Evolutionary conservation across 2,113 vertebrate species (phyloP), one percentile per base, ranked within the genome.

Genomic region (Sterrhoptilus dennistouni): DNA sequence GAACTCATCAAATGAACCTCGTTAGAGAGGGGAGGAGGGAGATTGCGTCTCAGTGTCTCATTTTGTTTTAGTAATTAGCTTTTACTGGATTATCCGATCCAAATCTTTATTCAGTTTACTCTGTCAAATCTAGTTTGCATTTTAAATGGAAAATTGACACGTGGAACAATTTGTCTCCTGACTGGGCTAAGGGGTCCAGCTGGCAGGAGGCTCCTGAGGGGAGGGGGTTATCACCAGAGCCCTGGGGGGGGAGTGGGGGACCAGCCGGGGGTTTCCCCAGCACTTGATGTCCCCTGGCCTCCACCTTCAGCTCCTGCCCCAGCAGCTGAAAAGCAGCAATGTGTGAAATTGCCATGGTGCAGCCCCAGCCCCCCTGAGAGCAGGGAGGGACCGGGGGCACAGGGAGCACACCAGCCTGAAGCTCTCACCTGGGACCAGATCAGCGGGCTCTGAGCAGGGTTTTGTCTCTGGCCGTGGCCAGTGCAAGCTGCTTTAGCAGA

Each of bases 61-160:
- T 97, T 98, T 97, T 98, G 96, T 97, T 97, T 97, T 92, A 95
- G 93, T 98, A 98, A 98, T 98, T 98, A 98, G 98, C 98, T 98
- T 98, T 98, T 97, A 98, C 98, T 98, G 98, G 98, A 98, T 98
- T 98, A 98, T 98, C 98, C 87, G 94, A 96, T 98, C 97, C 97
- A 97, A 96, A 97, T 98, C 98, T 98, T 97, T 91, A 92, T 97
- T 98, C 97, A 21, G 98, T 98, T 98, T 98, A 98, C 98, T 98
- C 98, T 98, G 98, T 98, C 98, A 98, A 98, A 98, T 98, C 97
- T 97, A 97, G 97, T 98, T 98, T 98, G 98, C 97, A 98, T 98
- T 98, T 98, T 98, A 98, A 98, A 98, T 98, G 98, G 98, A 97
- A 98, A 98, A 98, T 98, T 98, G 98, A 98, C 98, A 96, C 13